phyloP scores from a whole-genome alignment of 2,797 vertebrate genomes.

The Phylloscopus collybita region DNA sequence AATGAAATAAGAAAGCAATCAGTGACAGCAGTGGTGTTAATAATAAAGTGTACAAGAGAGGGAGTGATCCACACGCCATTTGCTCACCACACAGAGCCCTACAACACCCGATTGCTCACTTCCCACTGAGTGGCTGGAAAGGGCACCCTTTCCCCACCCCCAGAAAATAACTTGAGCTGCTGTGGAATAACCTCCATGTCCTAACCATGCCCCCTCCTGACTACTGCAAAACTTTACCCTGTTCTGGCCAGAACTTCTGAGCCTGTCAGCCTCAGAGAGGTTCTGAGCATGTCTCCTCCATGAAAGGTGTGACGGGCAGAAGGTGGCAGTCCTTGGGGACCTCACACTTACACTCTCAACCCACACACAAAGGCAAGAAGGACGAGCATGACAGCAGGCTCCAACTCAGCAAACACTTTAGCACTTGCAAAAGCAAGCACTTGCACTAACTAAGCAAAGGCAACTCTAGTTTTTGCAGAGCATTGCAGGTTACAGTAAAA shows the following conservation, averaged over 20 bases:
- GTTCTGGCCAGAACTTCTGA: not conserved
- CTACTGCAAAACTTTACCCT: not conserved
- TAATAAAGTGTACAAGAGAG: not conserved
- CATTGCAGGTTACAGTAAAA: not conserved
- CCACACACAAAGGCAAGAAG: not conserved
- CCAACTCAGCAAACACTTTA: not conserved
- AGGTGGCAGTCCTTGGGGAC: accelerated
- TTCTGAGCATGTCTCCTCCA: accelerated
- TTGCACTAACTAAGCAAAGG: not conserved
- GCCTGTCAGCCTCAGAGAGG: not conserved
- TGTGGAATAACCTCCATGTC: not conserved
- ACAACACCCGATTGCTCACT: accelerated
- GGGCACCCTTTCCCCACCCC: not conserved
- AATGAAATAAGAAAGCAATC: not conserved
- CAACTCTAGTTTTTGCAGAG: not conserved
- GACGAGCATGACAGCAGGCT: not conserved
- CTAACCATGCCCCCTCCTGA: not conserved
- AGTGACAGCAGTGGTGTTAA: not conserved
- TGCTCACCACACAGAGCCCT: not conserved
- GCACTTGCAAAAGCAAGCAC: no score
- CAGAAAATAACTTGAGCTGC: not conserved
- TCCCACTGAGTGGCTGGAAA: accelerated
- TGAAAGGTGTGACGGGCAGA: accelerated
- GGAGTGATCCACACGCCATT: accelerated
- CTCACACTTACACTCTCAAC: not conserved